Base-by-base conservation (phyloP, 2,113 vertebrate genomes). In the Megaceryle torquata region DNA sequence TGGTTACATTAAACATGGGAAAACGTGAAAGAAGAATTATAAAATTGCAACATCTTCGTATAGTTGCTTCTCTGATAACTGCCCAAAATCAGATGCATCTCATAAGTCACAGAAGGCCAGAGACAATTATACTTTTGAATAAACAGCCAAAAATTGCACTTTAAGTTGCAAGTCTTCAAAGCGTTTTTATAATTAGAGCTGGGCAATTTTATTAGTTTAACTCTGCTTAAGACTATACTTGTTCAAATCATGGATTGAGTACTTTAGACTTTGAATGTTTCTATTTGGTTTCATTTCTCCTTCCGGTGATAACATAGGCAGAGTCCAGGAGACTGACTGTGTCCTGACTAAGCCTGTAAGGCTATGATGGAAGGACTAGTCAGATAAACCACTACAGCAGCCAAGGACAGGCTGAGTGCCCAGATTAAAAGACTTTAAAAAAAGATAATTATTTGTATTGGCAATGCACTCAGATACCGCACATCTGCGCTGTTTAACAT, bases 31-130 rank as follows among this genome's bases (percentile, higher is more conserved):
- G 74, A 63, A 71, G 20, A 94, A 71, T 6, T 71, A 39, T 11
- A 75, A 64, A 83, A 93, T 64, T 75, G 37, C 63, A 84, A 84
- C 51, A 90, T 70, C 88, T 91, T 86, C 86, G 90, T 94, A 83
- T 56, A 57, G 51, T 41, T 69, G 53, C 72, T 90, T 74, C 79
- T 78, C 79, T 75, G 71, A 69, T 6, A 7, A 71, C 28, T 93
- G 75, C 83, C 48, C 19, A 7, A 69, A 77, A 60, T 77, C 43
- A 74, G 44, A 54, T n/a, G 29, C 16, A 39, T 56, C 60, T 46
- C 79, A 61, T 13, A 67, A 67, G 61, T 83, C 48, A 48, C 68
- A 84, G 50, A 83, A 90, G 63, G 59, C 41, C 77, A 86, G 44
- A 11, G 50, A 92, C 76, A 82, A 84, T 61, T 31, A 78, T 2